Base-by-base conservation (phyloP, 2,888 invertebrate species). In the Holacanthella duospinosa region DNA sequence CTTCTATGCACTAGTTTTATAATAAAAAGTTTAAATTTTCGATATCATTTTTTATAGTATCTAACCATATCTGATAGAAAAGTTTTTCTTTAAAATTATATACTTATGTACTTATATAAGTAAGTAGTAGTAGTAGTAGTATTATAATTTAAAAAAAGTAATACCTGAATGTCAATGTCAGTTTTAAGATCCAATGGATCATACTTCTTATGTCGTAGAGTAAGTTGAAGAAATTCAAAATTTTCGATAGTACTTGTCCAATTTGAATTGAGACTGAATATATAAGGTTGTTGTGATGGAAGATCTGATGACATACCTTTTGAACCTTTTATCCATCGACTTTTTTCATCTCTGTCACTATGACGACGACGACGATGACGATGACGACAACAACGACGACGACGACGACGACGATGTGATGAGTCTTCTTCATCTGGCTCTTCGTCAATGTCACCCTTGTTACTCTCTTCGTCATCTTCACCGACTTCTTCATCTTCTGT, bases 401-500 rank as follows among this genome's bases (percentile, higher is more conserved):
- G 6, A 12, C 48, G 48, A 21, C 48, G 48, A 48, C 48, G 48
- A 48, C 48, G 48, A 48, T 21, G 48, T 48, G 48, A n/a, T 9
- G 48, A 48, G 19, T 48, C 48, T n/a, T 4, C 26, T 36, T 36
- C 29, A 28, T 12, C 60, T 59, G 24, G 19, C 21, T 60, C 29
- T 48, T 56, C 1, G 27, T 1, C 1, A 26, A 12, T 12, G n/a
- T 60, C 25, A 53, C 44, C 44, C 12, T 56, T n/a, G 56, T 29
- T 29, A 9, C 29, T 9, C 28, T 29, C 56, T n/a, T 56, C 29
- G n/a, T 56, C 29, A 1, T 29, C 29, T 2, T 55, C 36, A n/a
- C n/a, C n/a, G n/a, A n/a, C n/a, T n/a, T 77, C 75, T 2, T 78
- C 77, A 1, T 77, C 74, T n/a, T 76, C 76, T 9, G 48, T 48